Evolutionary conservation across 2,113 vertebrate species (phyloP).

Genomic region (Potamarius usumacintae): DNA sequence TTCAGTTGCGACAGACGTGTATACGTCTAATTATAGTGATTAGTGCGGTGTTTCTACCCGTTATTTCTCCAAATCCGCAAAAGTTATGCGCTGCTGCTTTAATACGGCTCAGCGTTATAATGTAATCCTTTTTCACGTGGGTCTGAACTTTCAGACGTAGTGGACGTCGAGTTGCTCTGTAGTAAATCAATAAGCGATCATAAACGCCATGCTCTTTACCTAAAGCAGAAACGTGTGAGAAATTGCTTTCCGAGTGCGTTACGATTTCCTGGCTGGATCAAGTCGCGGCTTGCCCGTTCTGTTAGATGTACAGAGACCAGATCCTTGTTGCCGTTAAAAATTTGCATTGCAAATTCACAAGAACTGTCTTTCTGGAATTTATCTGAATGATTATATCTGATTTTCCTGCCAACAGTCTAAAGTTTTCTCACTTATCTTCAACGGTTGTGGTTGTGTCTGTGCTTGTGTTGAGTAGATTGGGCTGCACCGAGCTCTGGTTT

Average conservation of each 20-base stretch:
- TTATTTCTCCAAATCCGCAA: not conserved
- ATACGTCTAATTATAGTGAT: too few species aligned
- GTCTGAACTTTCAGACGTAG: not conserved
- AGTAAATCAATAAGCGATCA: not conserved
- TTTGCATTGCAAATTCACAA: constrained; percentile 55
- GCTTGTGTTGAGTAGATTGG: constrained; percentile 15
- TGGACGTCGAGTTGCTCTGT: not conserved
- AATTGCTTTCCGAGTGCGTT: not conserved
- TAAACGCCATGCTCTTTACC: not conserved
- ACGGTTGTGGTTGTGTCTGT: constrained; percentile 41
- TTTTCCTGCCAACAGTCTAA: constrained; percentile 42
- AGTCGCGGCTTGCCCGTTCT: constrained; percentile 25
- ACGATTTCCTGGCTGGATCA: constrained; percentile 29
- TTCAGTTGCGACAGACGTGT: too few species aligned
- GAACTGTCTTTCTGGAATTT: constrained; percentile 22
- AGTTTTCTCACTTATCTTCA: constrained; percentile 29
- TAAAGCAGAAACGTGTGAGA: not conserved
- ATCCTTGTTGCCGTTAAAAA: constrained; percentile 37
- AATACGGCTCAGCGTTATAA: not conserved
- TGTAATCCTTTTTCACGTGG: not conserved
- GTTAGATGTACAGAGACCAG: constrained; percentile 8
- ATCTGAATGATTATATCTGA: constrained; percentile 14
- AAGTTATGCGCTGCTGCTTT: not conserved
- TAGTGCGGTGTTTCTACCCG: not conserved
- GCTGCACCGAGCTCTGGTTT: not conserved